Conservation (phyloP, 2,888 invertebrate genomes). For the Prosapia bicincta region DNA sequence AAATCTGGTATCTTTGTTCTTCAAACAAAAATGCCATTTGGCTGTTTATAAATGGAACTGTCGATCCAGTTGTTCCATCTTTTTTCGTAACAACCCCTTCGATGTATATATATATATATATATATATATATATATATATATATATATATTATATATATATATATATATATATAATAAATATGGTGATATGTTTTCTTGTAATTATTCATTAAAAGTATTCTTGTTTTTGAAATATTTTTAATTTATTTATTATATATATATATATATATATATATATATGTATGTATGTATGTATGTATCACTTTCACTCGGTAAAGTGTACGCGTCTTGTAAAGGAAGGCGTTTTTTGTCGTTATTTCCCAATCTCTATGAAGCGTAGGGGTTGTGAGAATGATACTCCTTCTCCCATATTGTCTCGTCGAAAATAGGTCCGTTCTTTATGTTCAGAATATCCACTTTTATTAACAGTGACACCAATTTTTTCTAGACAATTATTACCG, state of each 20-base stretch:
- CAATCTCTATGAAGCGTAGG: conserved; percentile 37
- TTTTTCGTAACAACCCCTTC: conserved; percentile 24
- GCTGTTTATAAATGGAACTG: conserved; percentile 20
- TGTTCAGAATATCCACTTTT: conserved; percentile 19
- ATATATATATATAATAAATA: no score
- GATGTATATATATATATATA: conserved; percentile 31
- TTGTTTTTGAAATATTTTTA: no score
- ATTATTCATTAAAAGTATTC: no score
- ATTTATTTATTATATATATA: no score
- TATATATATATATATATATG: no score
- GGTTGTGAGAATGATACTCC: conserved; percentile 38
- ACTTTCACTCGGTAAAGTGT: conserved; percentile 41
- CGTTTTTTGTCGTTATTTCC: conserved; percentile 43
- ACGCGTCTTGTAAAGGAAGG: conserved; percentile 41
- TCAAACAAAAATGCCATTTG: conserved; percentile 24
- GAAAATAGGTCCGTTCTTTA: conserved; percentile 20
- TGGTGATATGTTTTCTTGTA: no score
- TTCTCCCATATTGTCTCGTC: conserved; percentile 26
- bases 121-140: no score
- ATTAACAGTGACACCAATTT: background rate
- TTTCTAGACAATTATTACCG: background rate
- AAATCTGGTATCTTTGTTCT: conserved; percentile 22
- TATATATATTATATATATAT: no score
- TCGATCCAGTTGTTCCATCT: background rate
- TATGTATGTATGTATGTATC: no score